phyloP scores from a whole-genome alignment of 2,797 vertebrate species.

The Gymnocypris eckloni region DNA sequence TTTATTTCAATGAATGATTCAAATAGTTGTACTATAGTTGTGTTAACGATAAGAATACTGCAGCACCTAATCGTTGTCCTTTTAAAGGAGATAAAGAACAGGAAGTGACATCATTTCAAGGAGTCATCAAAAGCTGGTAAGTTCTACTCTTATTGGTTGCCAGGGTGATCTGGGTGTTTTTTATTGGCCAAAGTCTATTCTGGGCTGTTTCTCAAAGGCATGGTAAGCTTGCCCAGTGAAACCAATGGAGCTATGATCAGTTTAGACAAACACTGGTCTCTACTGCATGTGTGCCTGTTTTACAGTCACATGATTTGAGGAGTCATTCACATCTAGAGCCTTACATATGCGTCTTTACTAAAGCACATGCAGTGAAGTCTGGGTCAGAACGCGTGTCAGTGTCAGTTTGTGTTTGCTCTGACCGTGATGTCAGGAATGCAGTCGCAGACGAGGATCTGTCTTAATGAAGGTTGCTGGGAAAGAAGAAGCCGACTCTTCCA shows the following conservation, averaged over 20 bases:
- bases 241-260: neutral
- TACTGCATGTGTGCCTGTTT: no score
- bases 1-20: neutral
- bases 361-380: neutral
- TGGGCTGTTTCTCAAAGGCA: neutral
- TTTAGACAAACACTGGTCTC: neutral
- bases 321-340: neutral
- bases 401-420: conserved; percentile 55
- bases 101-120: neutral
- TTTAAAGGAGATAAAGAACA: neutral
- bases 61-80: no score
- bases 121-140: neutral
- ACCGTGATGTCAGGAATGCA: conserved; percentile 50
- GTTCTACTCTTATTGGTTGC: neutral
- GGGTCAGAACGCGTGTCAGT: conserved; percentile 31
- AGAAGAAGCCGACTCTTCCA: conserved; percentile 44
- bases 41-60: neutral
- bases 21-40: neutral
- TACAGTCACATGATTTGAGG: neutral
- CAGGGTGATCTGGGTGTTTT: neutral
- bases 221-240: neutral
- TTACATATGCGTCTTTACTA: neutral
- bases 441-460: neutral
- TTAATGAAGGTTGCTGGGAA: conserved; percentile 61
- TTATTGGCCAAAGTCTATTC: neutral